Evolutionary conservation across 2,888 invertebrate species (phyloP), one percentile per base, ranked within the genome.

Genomic region (Branchipolynoe longqiensis): DNA sequence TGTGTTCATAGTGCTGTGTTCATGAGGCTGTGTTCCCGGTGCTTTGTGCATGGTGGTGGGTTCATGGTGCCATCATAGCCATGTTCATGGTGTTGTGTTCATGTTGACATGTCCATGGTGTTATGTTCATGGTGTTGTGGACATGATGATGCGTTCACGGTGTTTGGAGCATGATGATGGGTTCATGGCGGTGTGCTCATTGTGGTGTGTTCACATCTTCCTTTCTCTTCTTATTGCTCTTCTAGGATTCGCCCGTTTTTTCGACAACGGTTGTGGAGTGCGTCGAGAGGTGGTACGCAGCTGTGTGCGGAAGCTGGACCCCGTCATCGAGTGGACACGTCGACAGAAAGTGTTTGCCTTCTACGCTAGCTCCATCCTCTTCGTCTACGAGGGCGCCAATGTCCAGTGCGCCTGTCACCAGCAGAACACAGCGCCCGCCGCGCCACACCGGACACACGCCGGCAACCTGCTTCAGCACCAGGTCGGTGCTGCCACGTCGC

Each of bases 351-450:
- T 40, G 28, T 48, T 78, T 25, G 41, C 40, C 18, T 78, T 78
- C 48, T 78, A 41, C 38, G 78, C 78, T 28, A 78, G 78, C 25
- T 78, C 78, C 2, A 41, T 78, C 12, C 78, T 78, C 33, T n/a
- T 78, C 14, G 41, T 78, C 3, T 78, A 78, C 78, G 78, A 78
- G 25, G 78, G 78, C 28, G 41, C 40, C 28, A 4, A 8, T n/a
- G 41, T 41, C 58, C 58, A 58, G 18, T 48, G 48, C 48, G 22
- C 12, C 18, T 58, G 58, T n/a, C 4, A 14, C 33, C 6, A n/a
- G n/a, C n/a, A n/a, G n/a, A n/a, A 69, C 33, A 4, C 33, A 69
- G 31, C 33, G 6, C 28, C 36, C 58, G 12, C 58, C 58, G 12
- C 58, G 25, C 12, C 12, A 8, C 58, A 58, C 31, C 31, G 12